phyloP scores from a whole-genome alignment of 1,140 invertebrate species.

The Samia ricini region DNA sequence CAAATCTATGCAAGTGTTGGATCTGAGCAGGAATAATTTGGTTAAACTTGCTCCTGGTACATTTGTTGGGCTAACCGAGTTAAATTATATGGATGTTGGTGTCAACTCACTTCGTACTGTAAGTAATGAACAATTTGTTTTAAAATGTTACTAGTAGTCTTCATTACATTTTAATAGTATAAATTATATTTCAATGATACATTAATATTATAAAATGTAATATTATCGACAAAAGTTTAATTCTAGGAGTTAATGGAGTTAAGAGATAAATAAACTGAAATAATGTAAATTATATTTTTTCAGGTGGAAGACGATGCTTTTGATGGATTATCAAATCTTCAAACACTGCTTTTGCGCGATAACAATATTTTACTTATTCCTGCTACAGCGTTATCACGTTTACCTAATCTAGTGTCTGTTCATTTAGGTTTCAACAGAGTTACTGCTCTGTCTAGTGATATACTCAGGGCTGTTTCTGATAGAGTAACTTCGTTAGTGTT shows the following conservation, averaged over 20 bases:
- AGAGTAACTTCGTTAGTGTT: conserved; percentile 82
- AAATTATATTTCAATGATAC: background rate
- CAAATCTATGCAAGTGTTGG: conserved; percentile 84
- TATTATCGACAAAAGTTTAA: background rate
- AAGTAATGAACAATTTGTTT: conserved; percentile 50
- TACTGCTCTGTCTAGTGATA: conserved; percentile 89
- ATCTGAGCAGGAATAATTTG: conserved; percentile 91
- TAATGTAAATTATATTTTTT: too few species aligned
- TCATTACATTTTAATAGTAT: background rate
- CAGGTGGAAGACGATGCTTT: conserved; percentile 92
- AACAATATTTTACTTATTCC: conserved; percentile 93
- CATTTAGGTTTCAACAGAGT: conserved; percentile 93
- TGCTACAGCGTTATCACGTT: conserved; percentile 84
- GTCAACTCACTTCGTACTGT: conserved; percentile 92
- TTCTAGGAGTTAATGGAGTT: background rate
- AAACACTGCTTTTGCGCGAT: conserved; percentile 89
- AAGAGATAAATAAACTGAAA: background rate
- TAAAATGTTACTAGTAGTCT: background rate
- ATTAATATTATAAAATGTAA: background rate
- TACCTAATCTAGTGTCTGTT: conserved; percentile 85
- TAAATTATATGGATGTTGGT: conserved; percentile 88
- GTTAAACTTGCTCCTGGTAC: conserved; percentile 88
- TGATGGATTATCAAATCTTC: conserved; percentile 86
- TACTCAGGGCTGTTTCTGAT: conserved; percentile 82
- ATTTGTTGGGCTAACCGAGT: conserved; percentile 84